Conservation (phyloP, 2,888 invertebrate species). For the Volucella bombylans region DNA sequence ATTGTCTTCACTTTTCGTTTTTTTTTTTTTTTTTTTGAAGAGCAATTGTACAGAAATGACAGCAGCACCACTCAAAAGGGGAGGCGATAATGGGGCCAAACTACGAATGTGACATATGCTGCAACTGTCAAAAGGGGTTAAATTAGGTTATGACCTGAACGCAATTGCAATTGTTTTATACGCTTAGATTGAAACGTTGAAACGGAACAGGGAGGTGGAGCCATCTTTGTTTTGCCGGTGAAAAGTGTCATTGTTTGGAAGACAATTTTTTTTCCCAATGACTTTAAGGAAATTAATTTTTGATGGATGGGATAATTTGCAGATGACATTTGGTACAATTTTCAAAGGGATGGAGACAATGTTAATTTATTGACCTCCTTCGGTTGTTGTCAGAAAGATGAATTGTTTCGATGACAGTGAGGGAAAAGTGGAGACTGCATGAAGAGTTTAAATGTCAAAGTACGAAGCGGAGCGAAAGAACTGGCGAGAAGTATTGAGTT, state of each 20-base stretch:
- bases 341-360: not conserved
- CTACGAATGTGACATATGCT: conserved; percentile 37
- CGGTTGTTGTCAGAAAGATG: too few species aligned
- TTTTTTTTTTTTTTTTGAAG: not conserved
- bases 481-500: too few species aligned
- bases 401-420: too few species aligned
- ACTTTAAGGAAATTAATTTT: conserved; percentile 20
- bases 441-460: too few species aligned
- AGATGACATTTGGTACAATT: conserved; percentile 3
- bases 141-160: conserved; percentile 66
- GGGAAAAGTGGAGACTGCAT: too few species aligned
- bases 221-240: not conserved
- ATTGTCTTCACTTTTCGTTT: conserved; percentile 10
- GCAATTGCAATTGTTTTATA: conserved; percentile 12
- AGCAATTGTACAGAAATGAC: conserved; percentile 3
- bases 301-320: conserved; percentile 33
- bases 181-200: conserved; percentile 5
- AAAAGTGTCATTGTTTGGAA: conserved; percentile 17
- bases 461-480: too few species aligned
- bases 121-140: conserved; percentile 45
- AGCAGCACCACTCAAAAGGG: not conserved
- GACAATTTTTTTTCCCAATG: not conserved
- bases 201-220: not conserved
- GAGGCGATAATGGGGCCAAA: conserved; percentile 40
- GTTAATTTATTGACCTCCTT: not conserved